A percentile compares a stretch with the other conserved stretches of the same genome.
These are phyloP conservation scores for Bombus superbus DNA, from an alignment of 1,140 invertebrate species.

Conservation along the genomic window DNA sequence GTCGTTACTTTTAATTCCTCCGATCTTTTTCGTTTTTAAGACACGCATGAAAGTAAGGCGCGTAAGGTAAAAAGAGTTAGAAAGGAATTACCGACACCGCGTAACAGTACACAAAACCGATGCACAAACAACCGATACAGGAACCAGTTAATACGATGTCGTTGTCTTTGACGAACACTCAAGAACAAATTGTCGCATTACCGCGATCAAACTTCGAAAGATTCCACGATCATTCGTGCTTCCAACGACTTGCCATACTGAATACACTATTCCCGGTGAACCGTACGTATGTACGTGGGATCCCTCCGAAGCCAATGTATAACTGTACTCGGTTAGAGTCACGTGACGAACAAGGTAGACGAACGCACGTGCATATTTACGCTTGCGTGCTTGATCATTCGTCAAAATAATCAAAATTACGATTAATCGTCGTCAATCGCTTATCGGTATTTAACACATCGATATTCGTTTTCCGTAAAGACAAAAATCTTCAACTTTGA, in stretches of 20 bases:
- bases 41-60: not conserved
- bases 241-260: conserved; percentile 14
- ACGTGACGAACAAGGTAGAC: conserved; percentile 55
- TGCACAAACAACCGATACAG: not conserved
- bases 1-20: not conserved
- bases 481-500: not conserved
- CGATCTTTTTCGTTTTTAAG: not conserved
- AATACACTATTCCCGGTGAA: conserved; percentile 30
- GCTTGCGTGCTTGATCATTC: not conserved
- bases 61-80: not conserved
- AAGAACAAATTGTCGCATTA: conserved; percentile 7
- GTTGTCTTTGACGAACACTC: not conserved
- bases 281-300: conserved; percentile 11
- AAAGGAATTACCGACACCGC: not conserved
- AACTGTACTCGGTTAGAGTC: conserved; percentile 63
- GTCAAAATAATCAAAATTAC: not conserved
- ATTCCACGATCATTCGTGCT: conserved; percentile 22
- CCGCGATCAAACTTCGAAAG: conserved; percentile 27
- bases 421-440: not conserved
- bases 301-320: conserved; percentile 49
- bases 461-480: not conserved
- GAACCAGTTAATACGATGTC: not conserved
- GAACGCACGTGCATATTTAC: conserved; percentile 38
- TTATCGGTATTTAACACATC: not conserved
- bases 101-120: not conserved